Conservation (phyloP, 2,888 invertebrate species). For the Linyphia triangularis region DNA sequence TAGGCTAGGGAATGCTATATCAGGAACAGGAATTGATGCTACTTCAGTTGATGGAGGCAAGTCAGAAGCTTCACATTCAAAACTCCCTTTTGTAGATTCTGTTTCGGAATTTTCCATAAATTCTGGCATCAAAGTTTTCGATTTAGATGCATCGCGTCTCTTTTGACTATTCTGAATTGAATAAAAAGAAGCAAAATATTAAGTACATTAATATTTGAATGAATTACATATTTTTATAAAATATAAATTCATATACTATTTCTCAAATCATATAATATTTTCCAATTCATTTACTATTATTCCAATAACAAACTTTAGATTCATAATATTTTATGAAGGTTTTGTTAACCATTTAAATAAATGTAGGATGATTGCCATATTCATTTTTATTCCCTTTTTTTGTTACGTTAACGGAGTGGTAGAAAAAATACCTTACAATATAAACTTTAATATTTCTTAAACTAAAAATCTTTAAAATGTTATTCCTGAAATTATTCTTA, state of each 20-base stretch:
- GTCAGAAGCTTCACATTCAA: conserved; percentile 70
- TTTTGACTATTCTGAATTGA: conserved; percentile 51
- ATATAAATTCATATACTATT: not conserved
- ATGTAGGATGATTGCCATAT: too few relatives aligned
- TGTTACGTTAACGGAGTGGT: too few relatives aligned
- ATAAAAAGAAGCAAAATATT: not conserved
- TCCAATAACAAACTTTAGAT: too few relatives aligned
- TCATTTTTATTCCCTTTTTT: too few relatives aligned
- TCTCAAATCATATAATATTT: not conserved
- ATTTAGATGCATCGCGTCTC: conserved; percentile 68
- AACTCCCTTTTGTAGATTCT: conserved; percentile 75
- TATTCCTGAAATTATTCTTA: too few relatives aligned
- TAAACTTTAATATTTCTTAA: too few relatives aligned
- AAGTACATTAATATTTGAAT: not conserved
- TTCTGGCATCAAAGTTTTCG: conserved; percentile 74
- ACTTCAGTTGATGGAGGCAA: conserved; percentile 34
- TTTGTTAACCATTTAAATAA: too few relatives aligned
- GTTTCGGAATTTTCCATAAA: conserved; percentile 76
- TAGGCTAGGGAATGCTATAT: conserved; percentile 80
- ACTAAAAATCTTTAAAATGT: too few relatives aligned
- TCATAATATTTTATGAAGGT: too few relatives aligned
- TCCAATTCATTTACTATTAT: not conserved
- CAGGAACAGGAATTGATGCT: conserved; percentile 37
- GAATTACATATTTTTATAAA: too few relatives aligned
- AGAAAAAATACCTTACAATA: too few relatives aligned